Evolutionary conservation across 2,797 vertebrate species (phyloP).

Genomic region (Cuniculus paca): DNA sequence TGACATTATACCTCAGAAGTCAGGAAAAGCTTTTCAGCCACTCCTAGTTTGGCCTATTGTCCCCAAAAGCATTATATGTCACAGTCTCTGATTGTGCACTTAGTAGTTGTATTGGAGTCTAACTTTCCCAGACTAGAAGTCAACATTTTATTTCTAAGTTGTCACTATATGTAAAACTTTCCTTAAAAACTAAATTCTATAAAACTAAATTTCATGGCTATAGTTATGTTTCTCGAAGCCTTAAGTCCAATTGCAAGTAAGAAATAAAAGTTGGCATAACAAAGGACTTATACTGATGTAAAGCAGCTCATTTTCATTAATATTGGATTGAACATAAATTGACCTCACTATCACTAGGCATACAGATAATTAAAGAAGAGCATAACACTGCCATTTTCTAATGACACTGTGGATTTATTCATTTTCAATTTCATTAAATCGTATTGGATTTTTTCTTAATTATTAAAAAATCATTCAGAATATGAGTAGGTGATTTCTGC

Average conservation of each 20-base stretch:
- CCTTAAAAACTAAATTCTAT: neutral
- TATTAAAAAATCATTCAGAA: neutral
- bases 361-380: constrained; percentile 8
- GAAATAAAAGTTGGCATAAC: neutral
- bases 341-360: neutral
- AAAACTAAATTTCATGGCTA: neutral
- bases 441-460: neutral
- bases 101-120: neutral
- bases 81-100: neutral
- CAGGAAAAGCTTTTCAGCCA: neutral
- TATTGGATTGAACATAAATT: constrained; percentile 36
- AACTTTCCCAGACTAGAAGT: neutral
- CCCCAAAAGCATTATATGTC: neutral
- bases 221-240: constrained; percentile 16
- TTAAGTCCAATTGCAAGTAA: constrained; percentile 19
- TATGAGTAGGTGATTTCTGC: neutral
- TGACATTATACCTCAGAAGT: neutral
- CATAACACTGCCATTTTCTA: neutral
- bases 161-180: neutral
- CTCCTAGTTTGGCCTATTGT: neutral
- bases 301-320: constrained; percentile 5
- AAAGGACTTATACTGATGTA: neutral
- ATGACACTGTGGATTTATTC: neutral
- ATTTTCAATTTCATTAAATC: constrained; percentile 50
- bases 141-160: neutral